Conservation (phyloP, 2,113 vertebrate genomes). For the Orientallactaga bullata region DNA sequence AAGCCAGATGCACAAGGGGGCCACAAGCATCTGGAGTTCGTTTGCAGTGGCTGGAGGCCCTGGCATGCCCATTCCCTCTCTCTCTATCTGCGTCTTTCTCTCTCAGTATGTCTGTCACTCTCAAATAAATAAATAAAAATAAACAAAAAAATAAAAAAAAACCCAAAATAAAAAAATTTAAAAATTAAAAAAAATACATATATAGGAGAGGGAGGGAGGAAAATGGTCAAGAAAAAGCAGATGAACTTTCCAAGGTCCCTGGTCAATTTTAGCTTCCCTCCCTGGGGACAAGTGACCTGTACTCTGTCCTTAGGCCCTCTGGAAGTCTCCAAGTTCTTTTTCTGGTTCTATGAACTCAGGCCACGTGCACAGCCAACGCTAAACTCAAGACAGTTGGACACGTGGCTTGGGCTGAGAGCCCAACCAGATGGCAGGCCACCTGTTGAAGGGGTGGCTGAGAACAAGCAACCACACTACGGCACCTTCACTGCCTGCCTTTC, state of each 20-base stretch:
- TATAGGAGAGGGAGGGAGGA: too few relatives aligned
- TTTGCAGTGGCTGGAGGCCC: too few relatives aligned
- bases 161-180: too few relatives aligned
- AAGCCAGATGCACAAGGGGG: too few relatives aligned
- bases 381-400: slow-evolving; percentile 57
- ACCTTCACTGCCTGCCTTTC: neutral
- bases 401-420: slow-evolving; percentile 17
- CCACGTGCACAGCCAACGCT: slow-evolving; percentile 19
- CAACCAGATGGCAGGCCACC: slow-evolving; percentile 80
- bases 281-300: slow-evolving; percentile 55
- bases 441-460: slow-evolving; percentile 77
- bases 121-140: too few relatives aligned
- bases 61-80: too few relatives aligned
- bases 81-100: too few relatives aligned
- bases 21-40: too few relatives aligned
- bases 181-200: too few relatives aligned
- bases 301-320: neutral
- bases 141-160: neutral
- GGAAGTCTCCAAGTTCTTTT: slow-evolving; percentile 69
- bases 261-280: slow-evolving; percentile 70
- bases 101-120: too few relatives aligned
- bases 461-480: neutral
- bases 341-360: slow-evolving; percentile 77
- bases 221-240: neutral
- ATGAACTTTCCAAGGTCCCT: slow-evolving; percentile 69